Conservation (phyloP, 2,797 vertebrate genomes). For the Anolis apletophallus region DNA sequence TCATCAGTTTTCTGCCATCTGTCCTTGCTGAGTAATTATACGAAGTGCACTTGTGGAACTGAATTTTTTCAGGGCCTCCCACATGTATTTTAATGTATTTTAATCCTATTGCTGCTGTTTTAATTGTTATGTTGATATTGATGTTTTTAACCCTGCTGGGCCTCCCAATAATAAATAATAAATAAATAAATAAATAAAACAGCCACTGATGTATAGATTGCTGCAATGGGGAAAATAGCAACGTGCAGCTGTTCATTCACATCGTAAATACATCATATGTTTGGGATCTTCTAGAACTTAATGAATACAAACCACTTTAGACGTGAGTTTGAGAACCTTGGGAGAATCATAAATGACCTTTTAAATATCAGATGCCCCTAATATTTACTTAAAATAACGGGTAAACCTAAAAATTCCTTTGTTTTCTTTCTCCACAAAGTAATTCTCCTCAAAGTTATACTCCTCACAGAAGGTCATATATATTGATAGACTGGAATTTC, state of each 20-base stretch:
- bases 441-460: neutral
- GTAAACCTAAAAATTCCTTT: neutral
- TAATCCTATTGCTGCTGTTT: too few species aligned
- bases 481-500: neutral
- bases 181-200: too few species aligned
- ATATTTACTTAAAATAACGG: neutral
- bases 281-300: neutral
- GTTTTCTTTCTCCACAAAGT: neutral
- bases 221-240: neutral
- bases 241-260: neutral
- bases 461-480: neutral
- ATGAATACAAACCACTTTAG: neutral
- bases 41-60: too few species aligned
- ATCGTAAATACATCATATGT: neutral
- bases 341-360: neutral
- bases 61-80: too few species aligned
- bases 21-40: slow-evolving; percentile 10
- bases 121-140: too few species aligned
- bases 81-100: too few species aligned
- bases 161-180: too few species aligned
- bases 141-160: too few species aligned
- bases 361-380: neutral
- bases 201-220: neutral
- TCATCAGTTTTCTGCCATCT: slow-evolving; percentile 14
- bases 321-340: neutral